phyloP scores from a whole-genome alignment of 2,797 vertebrate species.

The Emydoidea blandingii region DNA sequence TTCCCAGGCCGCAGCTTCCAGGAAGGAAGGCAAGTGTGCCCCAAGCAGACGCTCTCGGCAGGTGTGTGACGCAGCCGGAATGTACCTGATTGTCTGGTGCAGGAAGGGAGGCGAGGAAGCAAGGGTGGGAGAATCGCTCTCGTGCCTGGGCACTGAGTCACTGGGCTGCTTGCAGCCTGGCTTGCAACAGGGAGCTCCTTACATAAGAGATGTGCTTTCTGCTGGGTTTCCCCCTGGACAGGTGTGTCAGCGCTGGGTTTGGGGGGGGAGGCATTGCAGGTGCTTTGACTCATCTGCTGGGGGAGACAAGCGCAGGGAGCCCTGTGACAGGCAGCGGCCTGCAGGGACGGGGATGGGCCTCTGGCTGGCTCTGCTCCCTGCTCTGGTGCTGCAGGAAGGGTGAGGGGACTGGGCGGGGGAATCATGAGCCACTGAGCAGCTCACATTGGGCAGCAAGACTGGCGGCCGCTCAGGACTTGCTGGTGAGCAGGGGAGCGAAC shows the following conservation, averaged over 20 bases:
- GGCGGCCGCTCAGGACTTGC: neutral
- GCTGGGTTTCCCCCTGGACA: too few species aligned
- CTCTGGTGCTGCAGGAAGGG: neutral
- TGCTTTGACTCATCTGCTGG: neutral
- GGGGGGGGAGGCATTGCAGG: too few species aligned
- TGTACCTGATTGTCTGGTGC: neutral
- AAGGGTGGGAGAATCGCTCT: neutral
- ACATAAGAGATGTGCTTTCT: neutral
- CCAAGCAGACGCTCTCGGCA: neutral
- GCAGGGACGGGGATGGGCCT: neutral
- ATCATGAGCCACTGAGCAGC: neutral
- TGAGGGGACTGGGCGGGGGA: too few species aligned
- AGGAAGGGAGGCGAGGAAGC: too few species aligned
- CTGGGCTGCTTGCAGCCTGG: neutral
- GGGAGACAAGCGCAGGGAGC: too few species aligned
- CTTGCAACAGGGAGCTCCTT: neutral
- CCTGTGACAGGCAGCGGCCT: neutral
- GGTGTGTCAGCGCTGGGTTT: neutral
- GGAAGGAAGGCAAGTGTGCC: neutral
- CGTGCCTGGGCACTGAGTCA: neutral
- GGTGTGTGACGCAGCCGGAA: neutral
- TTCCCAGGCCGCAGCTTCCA: neutral
- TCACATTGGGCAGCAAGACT: neutral
- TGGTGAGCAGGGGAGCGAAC: neutral
- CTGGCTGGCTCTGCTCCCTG: neutral